Evolutionary conservation across 2,888 invertebrate genomes (phyloP).

Genomic region (Cephus pulcher): DNA sequence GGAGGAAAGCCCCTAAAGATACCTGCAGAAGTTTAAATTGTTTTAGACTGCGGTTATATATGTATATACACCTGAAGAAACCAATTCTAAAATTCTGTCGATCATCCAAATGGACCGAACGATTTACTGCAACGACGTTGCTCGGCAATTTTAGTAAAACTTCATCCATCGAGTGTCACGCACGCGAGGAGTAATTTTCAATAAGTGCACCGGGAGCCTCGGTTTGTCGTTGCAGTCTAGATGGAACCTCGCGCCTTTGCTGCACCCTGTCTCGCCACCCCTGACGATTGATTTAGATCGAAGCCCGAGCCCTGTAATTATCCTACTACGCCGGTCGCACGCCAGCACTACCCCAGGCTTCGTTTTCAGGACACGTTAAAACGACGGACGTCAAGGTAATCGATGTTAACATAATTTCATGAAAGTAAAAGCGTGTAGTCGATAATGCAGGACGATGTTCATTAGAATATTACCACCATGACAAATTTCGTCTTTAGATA

Average conservation of each 20-base stretch:
- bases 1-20: background rate
- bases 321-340: conserved; percentile 49
- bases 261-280: conserved; percentile 20
- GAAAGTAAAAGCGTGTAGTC: background rate
- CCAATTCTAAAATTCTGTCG: background rate
- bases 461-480: conserved; percentile 11
- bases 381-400: conserved; percentile 28
- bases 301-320: conserved; percentile 54
- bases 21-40: background rate
- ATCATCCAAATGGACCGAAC: background rate
- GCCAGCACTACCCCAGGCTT: conserved; percentile 45
- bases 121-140: background rate
- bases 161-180: conserved; percentile 7
- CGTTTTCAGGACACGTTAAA: conserved; percentile 26
- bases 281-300: conserved; percentile 56
- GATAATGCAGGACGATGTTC: background rate
- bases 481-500: background rate
- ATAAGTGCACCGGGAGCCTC: conserved; percentile 36
- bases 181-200: conserved; percentile 55
- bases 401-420: conserved; percentile 20
- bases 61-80: background rate
- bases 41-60: background rate
- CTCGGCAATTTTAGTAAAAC: background rate
- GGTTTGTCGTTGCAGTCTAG: background rate
- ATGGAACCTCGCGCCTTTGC: background rate